Evolutionary conservation across 2,888 invertebrate genomes (phyloP).

Genomic region (Bursaphelenchus okinawaensis): DNA sequence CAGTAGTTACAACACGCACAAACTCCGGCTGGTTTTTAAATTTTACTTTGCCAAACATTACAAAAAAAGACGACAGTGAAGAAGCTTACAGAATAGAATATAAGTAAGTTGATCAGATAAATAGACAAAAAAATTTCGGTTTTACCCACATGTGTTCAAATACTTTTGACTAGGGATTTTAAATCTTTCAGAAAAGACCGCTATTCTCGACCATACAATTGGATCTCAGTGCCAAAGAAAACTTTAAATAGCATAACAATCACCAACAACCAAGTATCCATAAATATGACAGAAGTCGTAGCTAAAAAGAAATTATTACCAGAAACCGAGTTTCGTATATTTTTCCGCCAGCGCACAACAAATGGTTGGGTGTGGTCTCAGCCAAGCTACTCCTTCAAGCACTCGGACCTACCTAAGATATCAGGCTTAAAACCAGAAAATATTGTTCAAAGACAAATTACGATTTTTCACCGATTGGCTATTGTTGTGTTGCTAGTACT

Average conservation of each 20-base stretch:
- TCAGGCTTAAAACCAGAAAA: not conserved
- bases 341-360: not conserved
- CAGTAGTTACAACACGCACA: not conserved
- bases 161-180: too few species aligned
- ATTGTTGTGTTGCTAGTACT: not conserved
- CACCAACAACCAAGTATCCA: not conserved
- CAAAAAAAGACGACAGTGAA: not conserved
- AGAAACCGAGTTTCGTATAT: not conserved
- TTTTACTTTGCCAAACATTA: not conserved
- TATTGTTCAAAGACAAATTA: not conserved
- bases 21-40: not conserved
- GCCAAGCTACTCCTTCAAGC: not conserved
- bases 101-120: not conserved
- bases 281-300: not conserved
- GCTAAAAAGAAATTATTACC: not conserved
- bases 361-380: not conserved
- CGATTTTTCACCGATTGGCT: not conserved
- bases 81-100: not conserved
- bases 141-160: too few species aligned
- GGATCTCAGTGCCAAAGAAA: not conserved
- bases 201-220: not conserved
- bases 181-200: not conserved
- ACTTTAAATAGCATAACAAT: not conserved
- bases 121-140: too few species aligned
- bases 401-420: not conserved